These are phyloP conservation scores for Nannoperca obscura DNA, from an alignment of 2,797 vertebrate species.

Conservation along the genomic window DNA sequence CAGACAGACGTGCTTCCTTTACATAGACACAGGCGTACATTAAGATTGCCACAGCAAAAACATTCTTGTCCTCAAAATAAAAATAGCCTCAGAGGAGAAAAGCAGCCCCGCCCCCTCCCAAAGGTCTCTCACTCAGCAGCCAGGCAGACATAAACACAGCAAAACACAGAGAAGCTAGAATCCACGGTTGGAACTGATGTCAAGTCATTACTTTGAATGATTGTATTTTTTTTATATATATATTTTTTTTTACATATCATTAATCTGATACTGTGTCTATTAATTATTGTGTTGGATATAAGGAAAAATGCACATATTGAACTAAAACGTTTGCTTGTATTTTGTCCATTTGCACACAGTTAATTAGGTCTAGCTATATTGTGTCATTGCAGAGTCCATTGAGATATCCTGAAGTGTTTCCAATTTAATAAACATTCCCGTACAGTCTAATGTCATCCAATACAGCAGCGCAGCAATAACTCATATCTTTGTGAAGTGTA, in stretches of 20 bases:
- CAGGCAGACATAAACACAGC: slow-evolving; percentile 1
- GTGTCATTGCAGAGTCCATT: not conserved
- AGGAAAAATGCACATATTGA: not conserved
- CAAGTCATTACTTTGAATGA: not conserved
- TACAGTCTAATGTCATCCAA: slow-evolving; percentile 4
- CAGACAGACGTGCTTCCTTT: no score
- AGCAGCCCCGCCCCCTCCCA: not conserved
- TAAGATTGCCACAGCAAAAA: not conserved
- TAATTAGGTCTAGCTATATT: not conserved
- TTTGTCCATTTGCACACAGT: not conserved
- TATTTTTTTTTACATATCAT: not conserved
- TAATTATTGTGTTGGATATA: not conserved
- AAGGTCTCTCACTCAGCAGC: not conserved
- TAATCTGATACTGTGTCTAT: not conserved
- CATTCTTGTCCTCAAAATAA: not conserved
- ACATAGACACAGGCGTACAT: not conserved
- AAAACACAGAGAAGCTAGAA: not conserved
- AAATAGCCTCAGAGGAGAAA: slow-evolving; percentile 2
- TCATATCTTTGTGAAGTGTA: not conserved
- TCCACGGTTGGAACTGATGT: not conserved
- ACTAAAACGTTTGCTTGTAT: not conserved
- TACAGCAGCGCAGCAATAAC: not conserved
- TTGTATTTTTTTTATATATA: no score
- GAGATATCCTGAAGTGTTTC: not conserved
- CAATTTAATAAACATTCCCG: not conserved